A percentile compares a stretch with the other conserved stretches of the same genome.
These are phyloP conservation scores for Ochropleura leucogaster DNA, from an alignment of 2,888 invertebrate species.

Conservation along the genomic window DNA sequence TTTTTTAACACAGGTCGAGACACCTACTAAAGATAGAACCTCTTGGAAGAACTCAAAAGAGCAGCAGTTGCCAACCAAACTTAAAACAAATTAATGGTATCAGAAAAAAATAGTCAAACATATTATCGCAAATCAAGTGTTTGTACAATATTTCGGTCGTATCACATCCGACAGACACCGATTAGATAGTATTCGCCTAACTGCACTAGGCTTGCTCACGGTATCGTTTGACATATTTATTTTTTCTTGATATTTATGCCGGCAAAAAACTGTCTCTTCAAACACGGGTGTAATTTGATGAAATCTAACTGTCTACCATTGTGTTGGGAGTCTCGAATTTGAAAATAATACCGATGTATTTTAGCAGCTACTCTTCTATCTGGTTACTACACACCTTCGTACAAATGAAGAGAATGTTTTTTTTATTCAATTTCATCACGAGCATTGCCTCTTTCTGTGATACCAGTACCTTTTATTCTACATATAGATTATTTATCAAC, in stretches of 20 bases:
- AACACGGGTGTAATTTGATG: conserved; percentile 9
- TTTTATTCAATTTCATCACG: not conserved
- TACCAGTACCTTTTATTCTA: not conserved
- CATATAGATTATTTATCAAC: conserved; percentile 17
- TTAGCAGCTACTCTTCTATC: not conserved
- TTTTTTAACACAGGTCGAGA: not conserved
- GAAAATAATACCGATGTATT: not conserved
- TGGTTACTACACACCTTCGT: not conserved
- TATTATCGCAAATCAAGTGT: conserved; percentile 47
- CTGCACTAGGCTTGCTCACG: conserved; percentile 22
- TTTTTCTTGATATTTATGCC: conserved; percentile 38
- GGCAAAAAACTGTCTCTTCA: conserved; percentile 18
- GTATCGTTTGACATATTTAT: conserved; percentile 56
- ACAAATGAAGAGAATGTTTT: not conserved
- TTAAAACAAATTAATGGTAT: conserved; percentile 34
- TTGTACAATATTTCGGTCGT: conserved; percentile 54
- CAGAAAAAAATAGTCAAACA: conserved; percentile 45
- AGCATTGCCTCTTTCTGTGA: not conserved
- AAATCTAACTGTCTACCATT: not conserved
- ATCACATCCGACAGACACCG: conserved; percentile 59
- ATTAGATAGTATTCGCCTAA: conserved; percentile 62
- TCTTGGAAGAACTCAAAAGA: not conserved
- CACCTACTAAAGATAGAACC: not conserved
- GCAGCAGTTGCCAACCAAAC: conserved; percentile 31
- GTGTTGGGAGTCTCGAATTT: not conserved